These are phyloP conservation scores for Penelope pileata DNA, from an alignment of 2,113 vertebrate genomes.

Conservation along the genomic window DNA sequence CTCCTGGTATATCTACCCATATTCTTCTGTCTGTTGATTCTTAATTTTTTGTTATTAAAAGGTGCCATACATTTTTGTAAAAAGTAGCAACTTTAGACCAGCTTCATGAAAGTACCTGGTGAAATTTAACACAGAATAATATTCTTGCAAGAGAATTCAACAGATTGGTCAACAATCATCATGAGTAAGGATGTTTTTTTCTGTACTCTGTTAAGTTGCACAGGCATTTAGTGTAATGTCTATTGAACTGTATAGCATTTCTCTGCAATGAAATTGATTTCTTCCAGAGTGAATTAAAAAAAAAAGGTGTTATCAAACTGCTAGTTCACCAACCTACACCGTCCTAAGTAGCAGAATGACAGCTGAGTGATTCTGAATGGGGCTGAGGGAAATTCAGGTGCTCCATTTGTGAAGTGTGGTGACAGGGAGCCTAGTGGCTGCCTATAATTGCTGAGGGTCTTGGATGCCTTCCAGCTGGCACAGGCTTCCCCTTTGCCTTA, in stretches of 20 bases:
- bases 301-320: not conserved
- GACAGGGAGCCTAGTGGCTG: not conserved
- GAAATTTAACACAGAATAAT: not conserved
- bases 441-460: not conserved
- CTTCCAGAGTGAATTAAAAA: not conserved
- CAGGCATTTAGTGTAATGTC: not conserved
- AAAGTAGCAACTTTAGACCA: not conserved
- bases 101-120: not conserved
- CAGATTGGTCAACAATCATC: not conserved
- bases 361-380: not conserved
- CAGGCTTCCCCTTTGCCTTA: not conserved
- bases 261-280: not conserved
- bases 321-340: fast-evolving
- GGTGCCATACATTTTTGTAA: not conserved
- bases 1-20: not conserved
- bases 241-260: not conserved
- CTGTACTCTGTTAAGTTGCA: not conserved
- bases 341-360: fast-evolving
- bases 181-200: not conserved
- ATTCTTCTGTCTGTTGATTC: not conserved
- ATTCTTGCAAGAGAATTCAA: not conserved
- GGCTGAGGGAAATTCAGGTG: not conserved
- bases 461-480: not conserved
- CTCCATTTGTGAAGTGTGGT: fast-evolving
- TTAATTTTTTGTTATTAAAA: not conserved